Base-by-base conservation (phyloP, 2,888 invertebrate species). In the Blera fallax region DNA sequence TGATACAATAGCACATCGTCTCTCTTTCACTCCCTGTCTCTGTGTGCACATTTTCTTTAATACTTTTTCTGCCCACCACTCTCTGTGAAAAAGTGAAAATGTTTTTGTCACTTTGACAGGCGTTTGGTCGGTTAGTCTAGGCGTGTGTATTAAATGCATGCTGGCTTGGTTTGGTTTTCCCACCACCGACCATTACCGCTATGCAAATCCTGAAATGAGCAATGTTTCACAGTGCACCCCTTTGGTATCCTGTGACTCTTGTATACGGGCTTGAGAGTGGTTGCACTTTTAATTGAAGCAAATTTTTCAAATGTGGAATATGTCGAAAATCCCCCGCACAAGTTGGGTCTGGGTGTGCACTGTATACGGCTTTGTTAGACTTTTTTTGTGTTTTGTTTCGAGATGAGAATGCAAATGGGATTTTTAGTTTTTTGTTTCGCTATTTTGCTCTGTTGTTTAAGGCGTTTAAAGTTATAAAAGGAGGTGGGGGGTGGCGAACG, bases 51-150 rank as follows among this genome's bases (percentile, higher is more conserved):
- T 24, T 74, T 82, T 81, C 18, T 52, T 70, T 58, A 4, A 11
- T 32, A 11, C 14, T 32, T 24, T 50, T 67, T 29, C 21, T 62
- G 37, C 18, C n/a, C 43, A 45, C 60, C n/a, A n/a, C n/a, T n/a
- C n/a, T 73, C 48, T 73, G 56, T 60, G 52, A 79, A 76, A 84
- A 84, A 84, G 74, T 70, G 74, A 84, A 84, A 84, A 79, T 84
- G 84, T 84, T 84, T 84, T 84, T 84, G 79, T 84, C 84, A 84
- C 74, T 84, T 84, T 84, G 84, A 84, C 84, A 70, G 58, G 84
- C 79, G 65, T 70, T 79, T 76, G 79, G 69, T 84, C 74, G 79
- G 79, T 80, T 65, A 45, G 70, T 65, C 74, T 76, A 65, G 84
- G 79, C 79, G 74, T 72, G 45, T 70, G 70, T 76, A n/a, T n/a